Evolutionary conservation across 2,888 invertebrate species (phyloP), one percentile per base, ranked within the genome.

Genomic region (Merodon equestris): DNA sequence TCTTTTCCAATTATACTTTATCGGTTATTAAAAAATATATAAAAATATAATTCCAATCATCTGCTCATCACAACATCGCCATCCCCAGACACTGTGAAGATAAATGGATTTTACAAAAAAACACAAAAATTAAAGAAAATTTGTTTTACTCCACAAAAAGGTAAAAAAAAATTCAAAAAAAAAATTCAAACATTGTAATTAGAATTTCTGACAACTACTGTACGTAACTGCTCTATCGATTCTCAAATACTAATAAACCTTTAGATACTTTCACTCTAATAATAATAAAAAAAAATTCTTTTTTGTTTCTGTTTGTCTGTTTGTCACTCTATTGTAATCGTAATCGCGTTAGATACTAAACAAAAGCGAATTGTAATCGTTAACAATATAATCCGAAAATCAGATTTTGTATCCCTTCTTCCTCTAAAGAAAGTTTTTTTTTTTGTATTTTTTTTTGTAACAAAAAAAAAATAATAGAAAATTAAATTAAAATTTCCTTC

Each of bases 241-340:
- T 77, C 68, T 79, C 64, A 73, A 15, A 63, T 70, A 56, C 67
- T 57, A 73, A 60, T 13, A 60, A 72, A 79, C 68, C 73, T 74
- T 60, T 79, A 79, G 79, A 79, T 79, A 79, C 77, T 79, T 77
- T 51, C 15, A 18, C 10, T 14, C 7, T 27, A 27, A 27, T 27
- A 27, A 27, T 27, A n/a, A 27, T 27, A 27, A 27, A 4, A 27
- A 7, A 27, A n/a, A n/a, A n/a, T n/a, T n/a, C n/a, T 27, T 27
- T 27, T 18, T 45, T 45, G 17, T n/a, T 17, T 63, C 14, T 66
- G 47, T 66, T 68, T 48, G n/a, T n/a, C 40, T 61, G 34, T 38
- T 67, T 47, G 44, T 40, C 57, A 27, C 27, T 61, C 56, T 67
- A 10, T 40, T 40, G 9, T n/a, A 40, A n/a, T 40, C 10, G 10